A percentile compares a stretch with the other conserved stretches of the same genome.
These are phyloP conservation scores for Galbula dea DNA, from an alignment of 2,113 vertebrate species.

Conservation along the genomic window DNA sequence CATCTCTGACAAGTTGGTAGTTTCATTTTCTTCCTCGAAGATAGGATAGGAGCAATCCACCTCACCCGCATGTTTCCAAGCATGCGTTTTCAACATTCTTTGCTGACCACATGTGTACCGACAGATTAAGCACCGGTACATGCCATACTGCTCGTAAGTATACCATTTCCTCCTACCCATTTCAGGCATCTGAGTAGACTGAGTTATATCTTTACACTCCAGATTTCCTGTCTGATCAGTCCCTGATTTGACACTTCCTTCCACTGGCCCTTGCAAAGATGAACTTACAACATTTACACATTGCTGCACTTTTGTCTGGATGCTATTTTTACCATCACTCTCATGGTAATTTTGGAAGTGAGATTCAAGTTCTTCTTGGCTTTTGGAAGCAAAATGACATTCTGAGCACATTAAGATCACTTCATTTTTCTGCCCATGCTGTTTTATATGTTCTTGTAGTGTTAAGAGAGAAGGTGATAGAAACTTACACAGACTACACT, in stretches of 20 bases:
- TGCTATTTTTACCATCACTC: slow-evolving; percentile 3
- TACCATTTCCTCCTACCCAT: slow-evolving; percentile 87
- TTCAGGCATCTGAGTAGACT: background rate
- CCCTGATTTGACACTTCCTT: slow-evolving; percentile 28
- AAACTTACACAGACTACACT: slow-evolving; percentile 92
- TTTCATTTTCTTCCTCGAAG: slow-evolving; percentile 87
- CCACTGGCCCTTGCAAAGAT: slow-evolving; percentile 5
- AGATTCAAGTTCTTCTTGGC: slow-evolving; percentile 86
- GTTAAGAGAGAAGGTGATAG: slow-evolving; percentile 82
- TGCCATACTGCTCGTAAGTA: slow-evolving; percentile 87
- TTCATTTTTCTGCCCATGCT: slow-evolving; percentile 89
- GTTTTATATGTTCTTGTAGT: slow-evolving; percentile 88
- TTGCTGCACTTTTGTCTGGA: slow-evolving; percentile 30
- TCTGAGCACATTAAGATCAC: slow-evolving; percentile 93
- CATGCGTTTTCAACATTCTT: slow-evolving; percentile 95
- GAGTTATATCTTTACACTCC: slow-evolving; percentile 39
- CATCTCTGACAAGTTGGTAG: slow-evolving; percentile 49
- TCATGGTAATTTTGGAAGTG: slow-evolving; percentile 84
- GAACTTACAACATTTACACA: background rate
- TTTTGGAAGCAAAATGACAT: slow-evolving; percentile 85
- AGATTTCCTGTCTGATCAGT: background rate
- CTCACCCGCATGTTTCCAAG: slow-evolving; percentile 96
- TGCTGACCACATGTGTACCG: slow-evolving; percentile 97
- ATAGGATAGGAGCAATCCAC: slow-evolving; percentile 96
- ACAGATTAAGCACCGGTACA: slow-evolving; percentile 95